Conservation (phyloP, 2,113 vertebrate genomes). For the Nycticebus coucang region DNA sequence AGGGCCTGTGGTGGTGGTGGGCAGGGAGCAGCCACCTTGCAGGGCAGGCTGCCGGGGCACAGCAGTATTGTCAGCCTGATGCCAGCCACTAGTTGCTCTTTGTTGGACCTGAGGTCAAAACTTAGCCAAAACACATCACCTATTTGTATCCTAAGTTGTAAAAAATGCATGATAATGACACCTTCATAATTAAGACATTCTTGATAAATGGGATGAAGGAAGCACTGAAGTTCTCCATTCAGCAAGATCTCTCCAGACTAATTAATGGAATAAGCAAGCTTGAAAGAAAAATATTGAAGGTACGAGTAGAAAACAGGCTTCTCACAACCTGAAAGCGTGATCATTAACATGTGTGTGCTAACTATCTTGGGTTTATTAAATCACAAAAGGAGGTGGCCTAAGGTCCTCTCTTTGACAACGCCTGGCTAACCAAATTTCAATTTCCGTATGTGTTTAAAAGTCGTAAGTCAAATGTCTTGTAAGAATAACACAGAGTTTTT, state of each 20-base stretch:
- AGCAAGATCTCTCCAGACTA: neutral
- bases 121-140: neutral
- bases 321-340: accelerated
- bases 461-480: neutral
- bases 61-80: neutral
- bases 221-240: accelerated
- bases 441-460: neutral
- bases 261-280: accelerated
- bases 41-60: no score
- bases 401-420: neutral
- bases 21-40: no score
- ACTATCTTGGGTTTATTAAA: accelerated
- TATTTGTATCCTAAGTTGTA: accelerated
- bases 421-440: neutral
- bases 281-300: neutral
- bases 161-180: accelerated
- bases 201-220: neutral
- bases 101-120: no score
- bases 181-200: accelerated
- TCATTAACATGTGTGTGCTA: accelerated
- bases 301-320: no score
- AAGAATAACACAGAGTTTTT: neutral
- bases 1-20: no score
- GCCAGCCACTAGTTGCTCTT: accelerated
- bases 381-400: neutral